Evolutionary conservation across 1,140 invertebrate genomes (phyloP).

Genomic region (Cherax quadricarinatus): DNA sequence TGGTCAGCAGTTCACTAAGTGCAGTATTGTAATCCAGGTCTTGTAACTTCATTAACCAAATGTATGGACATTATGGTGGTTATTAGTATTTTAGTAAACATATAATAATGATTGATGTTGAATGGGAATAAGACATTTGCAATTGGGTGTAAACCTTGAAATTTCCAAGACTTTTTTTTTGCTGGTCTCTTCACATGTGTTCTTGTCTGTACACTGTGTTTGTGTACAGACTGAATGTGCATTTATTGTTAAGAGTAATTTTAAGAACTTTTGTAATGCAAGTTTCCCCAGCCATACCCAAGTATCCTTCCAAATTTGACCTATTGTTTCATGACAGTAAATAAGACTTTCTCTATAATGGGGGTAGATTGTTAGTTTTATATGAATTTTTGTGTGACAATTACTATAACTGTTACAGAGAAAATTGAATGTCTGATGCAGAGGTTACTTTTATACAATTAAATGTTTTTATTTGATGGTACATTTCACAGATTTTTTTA

Average conservation of each 20-base stretch:
- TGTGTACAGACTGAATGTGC: constrained; percentile 43
- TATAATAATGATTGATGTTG: too few relatives aligned
- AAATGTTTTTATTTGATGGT: neutral
- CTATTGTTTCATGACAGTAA: constrained; percentile 27
- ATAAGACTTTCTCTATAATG: neutral
- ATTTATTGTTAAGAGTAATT: constrained; percentile 60
- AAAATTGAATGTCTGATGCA: neutral
- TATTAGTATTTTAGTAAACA: too few relatives aligned
- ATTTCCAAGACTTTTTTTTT: constrained; percentile 23
- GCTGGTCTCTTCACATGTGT: constrained; percentile 30
- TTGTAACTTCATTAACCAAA: too few relatives aligned
- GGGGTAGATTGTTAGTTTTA: constrained; percentile 20
- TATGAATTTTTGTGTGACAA: neutral
- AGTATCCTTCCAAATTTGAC: constrained; percentile 38
- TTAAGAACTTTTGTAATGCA: constrained; percentile 58
- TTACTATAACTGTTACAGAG: constrained; percentile 18
- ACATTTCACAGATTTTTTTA: constrained; percentile 5
- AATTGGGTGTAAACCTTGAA: neutral
- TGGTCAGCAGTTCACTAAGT: too few relatives aligned
- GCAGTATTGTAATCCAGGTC: too few relatives aligned
- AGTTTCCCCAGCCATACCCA: constrained; percentile 23
- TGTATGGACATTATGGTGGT: too few relatives aligned
- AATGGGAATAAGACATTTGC: neutral
- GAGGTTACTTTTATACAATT: constrained; percentile 19
- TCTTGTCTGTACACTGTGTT: constrained; percentile 38